Evolutionary conservation across 92 coral and sea anemone species (phyloP), one percentile per base, ranked within the genome.

Genomic region (Actinernus sp.): DNA sequence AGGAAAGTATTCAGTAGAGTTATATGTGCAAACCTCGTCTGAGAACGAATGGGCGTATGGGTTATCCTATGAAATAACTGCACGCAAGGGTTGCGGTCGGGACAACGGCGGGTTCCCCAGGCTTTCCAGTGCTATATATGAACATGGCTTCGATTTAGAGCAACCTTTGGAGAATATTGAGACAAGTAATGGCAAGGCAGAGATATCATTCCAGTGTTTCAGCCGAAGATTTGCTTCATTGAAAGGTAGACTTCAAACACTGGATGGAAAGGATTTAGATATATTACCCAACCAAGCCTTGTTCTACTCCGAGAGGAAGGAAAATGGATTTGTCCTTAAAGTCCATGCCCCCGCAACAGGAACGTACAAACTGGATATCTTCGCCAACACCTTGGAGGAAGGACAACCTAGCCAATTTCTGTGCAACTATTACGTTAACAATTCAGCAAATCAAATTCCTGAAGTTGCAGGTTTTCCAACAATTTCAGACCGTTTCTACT

Each of bases 41-140:
- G 21, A 62, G 26, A 70, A 47, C 0, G 40, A 39, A 9, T 81
- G 92, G 92, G 65, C 73, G 8, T 58, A 60, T 16, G 92, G 97
- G 21, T 16, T 74, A 30, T 58, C 62, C 20, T 86, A 86, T 49
- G 24, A 57, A 3, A 28, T 86, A 22, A 74, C 72, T 40, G 59
- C 92, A 11, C 49, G 40, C 1, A 54, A 61, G 28, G 92, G 85
- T 3, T 61, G 68, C 22, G 81, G 77, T 21, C 25, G 23, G 32
- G 26, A 63, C 3, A 50, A 26, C 3, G 88, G 92, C 29, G 92
- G 88, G 26, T 86, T 81, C 51, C 92, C 92, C 14, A 65, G 53
- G 63, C 25, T 86, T 12, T 66, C 90, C 7, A 43, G 53, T 43
- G 51, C 63, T 11, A 74, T 86, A 32, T 68, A 86, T 32, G 76